Conservation (phyloP, 2,797 vertebrate species). For the Lagodon rhomboides region DNA sequence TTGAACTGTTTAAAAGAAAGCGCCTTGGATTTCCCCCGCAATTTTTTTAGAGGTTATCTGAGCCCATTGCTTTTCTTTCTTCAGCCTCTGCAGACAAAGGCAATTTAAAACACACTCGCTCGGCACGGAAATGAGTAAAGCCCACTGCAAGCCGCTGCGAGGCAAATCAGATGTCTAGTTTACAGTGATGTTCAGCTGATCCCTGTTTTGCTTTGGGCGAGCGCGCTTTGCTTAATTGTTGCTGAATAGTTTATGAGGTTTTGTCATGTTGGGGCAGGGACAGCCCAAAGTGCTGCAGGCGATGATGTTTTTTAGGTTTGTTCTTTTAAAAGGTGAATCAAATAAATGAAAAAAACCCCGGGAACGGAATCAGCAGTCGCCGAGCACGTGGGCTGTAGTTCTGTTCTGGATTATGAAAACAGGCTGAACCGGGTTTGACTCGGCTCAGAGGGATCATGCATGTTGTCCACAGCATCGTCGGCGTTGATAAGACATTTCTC, state of each 20-base stretch:
- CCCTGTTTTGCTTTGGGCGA: slow-evolving; percentile 70
- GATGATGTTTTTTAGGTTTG: slow-evolving; percentile 30
- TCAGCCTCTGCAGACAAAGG: not conserved
- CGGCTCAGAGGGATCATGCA: not conserved
- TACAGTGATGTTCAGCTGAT: slow-evolving; percentile 68
- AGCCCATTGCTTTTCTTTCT: not conserved
- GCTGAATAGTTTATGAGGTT: slow-evolving; percentile 74
- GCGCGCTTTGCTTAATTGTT: slow-evolving; percentile 72
- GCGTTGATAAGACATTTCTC: slow-evolving; percentile 15
- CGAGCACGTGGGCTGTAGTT: not conserved
- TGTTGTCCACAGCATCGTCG: slow-evolving; percentile 1
- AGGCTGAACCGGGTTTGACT: not conserved
- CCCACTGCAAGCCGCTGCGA: slow-evolving; percentile 41
- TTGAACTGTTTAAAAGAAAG: too few relatives aligned
- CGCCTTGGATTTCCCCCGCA: too few relatives aligned
- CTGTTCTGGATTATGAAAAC: slow-evolving; percentile 14
- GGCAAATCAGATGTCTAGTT: slow-evolving; percentile 63
- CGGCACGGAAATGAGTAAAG: slow-evolving; percentile 35
- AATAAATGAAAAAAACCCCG: slow-evolving; percentile 21
- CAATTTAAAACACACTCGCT: slow-evolving; percentile 16
- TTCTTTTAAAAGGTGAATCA: slow-evolving; percentile 41
- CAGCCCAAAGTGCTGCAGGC: slow-evolving; percentile 30
- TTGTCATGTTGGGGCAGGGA: slow-evolving; percentile 58
- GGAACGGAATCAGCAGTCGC: not conserved
- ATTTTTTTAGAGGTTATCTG: not conserved